These are phyloP conservation scores for Philonicus albiceps DNA, from an alignment of 2,888 invertebrate species.

Conservation along the genomic window DNA sequence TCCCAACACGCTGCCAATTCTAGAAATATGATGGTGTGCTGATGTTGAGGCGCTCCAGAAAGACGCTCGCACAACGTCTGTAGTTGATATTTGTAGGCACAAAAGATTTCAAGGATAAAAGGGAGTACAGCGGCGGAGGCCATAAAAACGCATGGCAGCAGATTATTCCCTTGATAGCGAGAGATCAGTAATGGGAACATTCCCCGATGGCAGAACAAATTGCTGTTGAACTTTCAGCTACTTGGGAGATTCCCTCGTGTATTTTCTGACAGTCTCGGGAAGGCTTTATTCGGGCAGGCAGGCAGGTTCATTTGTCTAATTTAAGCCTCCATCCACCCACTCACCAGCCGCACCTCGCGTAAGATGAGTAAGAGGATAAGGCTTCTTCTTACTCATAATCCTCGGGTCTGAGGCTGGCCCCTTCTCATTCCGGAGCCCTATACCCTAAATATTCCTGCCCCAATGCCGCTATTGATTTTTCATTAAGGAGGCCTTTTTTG, in stretches of 20 bases:
- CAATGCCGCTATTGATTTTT: conserved; percentile 38
- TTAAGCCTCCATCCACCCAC: conserved; percentile 24
- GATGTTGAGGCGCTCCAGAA: background rate
- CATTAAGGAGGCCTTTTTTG: conserved; percentile 36
- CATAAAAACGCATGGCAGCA: conserved; percentile 46
- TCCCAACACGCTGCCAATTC: conserved; percentile 18
- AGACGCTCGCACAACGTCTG: conserved; percentile 19
- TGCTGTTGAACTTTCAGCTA: conserved; percentile 42
- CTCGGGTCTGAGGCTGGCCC: background rate
- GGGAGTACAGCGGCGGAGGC: conserved; percentile 15
- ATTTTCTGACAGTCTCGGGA: conserved; percentile 36
- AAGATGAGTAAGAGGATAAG: conserved; percentile 26
- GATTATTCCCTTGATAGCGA: conserved; percentile 45
- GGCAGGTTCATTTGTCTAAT: conserved; percentile 41
- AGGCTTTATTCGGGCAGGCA: conserved; percentile 23
- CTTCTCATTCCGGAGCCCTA: background rate
- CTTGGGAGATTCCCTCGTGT: conserved; percentile 16
- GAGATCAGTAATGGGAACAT: conserved; percentile 44
- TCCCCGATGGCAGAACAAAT: conserved; percentile 43
- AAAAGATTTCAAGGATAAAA: conserved; percentile 34
- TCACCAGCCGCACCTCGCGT: conserved; percentile 3
- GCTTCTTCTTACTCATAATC: conserved; percentile 30
- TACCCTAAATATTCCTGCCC: conserved; percentile 12
- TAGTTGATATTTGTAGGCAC: conserved; percentile 38
- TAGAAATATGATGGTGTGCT: conserved; percentile 34